A percentile compares a stretch with the other conserved stretches of the same genome.
These are phyloP conservation scores for Lymantria dispar DNA, from an alignment of 2,888 invertebrate genomes.

Conservation along the genomic window DNA sequence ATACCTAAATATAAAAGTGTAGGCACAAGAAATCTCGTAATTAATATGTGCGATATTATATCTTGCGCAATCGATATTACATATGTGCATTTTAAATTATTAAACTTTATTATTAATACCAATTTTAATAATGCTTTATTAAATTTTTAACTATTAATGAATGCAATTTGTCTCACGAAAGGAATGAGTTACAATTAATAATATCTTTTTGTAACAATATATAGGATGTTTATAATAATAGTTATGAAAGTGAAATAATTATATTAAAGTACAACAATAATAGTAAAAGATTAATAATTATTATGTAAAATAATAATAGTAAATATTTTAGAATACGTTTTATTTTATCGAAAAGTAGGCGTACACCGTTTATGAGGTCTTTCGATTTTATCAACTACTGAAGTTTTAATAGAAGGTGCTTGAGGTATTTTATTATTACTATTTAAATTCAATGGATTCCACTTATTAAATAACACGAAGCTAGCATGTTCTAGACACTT, in stretches of 20 bases:
- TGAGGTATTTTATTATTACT: conserved; percentile 6
- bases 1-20: conserved; percentile 72
- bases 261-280: too few relatives aligned
- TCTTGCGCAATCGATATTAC: conserved; percentile 31
- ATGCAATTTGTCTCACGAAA: too few relatives aligned
- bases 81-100: conserved; percentile 26
- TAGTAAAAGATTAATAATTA: too few relatives aligned
- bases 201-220: too few relatives aligned
- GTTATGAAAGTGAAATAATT: too few relatives aligned
- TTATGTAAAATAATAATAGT: background rate
- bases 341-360: conserved; percentile 22
- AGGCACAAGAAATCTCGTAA: conserved; percentile 78
- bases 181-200: too few relatives aligned
- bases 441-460: conserved; percentile 14
- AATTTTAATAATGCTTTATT: conserved; percentile 21
- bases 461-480: conserved; percentile 43
- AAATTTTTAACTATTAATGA: background rate
- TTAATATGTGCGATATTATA: conserved; percentile 62
- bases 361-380: conserved; percentile 27
- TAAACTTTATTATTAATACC: background rate
- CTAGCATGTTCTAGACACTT: conserved; percentile 65
- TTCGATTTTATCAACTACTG: conserved; percentile 4
- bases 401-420: conserved; percentile 14
- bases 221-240: too few relatives aligned
- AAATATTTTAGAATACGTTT: conserved; percentile 13